Conservation (phyloP, 2,888 invertebrate species). For the Gortyna flavago region DNA sequence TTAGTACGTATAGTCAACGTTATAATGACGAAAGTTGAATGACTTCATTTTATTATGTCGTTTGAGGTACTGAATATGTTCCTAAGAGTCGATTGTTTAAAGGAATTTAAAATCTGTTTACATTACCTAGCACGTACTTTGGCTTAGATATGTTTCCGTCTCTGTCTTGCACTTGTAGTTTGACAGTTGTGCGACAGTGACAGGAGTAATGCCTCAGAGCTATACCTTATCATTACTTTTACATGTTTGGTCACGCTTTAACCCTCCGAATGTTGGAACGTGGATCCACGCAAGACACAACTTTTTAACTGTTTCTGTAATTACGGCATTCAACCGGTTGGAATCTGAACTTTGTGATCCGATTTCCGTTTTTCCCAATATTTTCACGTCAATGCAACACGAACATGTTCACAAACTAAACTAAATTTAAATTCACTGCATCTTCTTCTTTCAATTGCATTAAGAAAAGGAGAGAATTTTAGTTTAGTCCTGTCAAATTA, state of each 20-base stretch:
- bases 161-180: neutral
- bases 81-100: neutral
- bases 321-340: neutral
- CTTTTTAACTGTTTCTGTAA: no score
- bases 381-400: conserved; percentile 12
- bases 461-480: no score
- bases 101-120: neutral
- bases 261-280: neutral
- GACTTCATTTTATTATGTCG: conserved; percentile 10
- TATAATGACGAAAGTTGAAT: conserved; percentile 23
- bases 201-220: no score
- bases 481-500: no score
- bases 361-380: neutral
- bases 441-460: no score
- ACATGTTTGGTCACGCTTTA: conserved; percentile 1
- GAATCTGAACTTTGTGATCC: neutral
- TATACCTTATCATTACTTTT: neutral
- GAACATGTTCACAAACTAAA: no score
- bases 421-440: no score
- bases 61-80: conserved; percentile 31
- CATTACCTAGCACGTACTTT: neutral
- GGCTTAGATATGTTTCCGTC: conserved; percentile 7
- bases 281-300: neutral
- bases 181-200: neutral
- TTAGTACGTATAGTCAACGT: conserved; percentile 21